Conservation (phyloP, 2,797 vertebrate species). For the Varecia variegata region DNA sequence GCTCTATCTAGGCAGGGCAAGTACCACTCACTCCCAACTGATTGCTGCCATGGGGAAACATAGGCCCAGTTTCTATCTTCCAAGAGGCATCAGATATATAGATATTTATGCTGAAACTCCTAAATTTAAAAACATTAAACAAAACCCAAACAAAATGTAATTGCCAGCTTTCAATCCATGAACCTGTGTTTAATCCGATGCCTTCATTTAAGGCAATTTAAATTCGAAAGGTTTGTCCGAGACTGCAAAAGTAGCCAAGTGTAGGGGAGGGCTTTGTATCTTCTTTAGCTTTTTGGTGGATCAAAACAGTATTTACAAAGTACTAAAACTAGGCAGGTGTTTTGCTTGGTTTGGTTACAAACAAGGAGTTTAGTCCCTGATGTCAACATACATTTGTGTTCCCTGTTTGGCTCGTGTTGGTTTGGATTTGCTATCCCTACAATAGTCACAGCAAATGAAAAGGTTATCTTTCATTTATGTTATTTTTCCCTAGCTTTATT, state of each 20-base stretch:
- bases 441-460: slow-evolving; percentile 2
- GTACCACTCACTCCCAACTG: not conserved
- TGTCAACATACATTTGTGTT: not conserved
- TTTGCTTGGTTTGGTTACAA: slow-evolving; percentile 38
- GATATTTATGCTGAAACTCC: not conserved
- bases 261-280: not conserved
- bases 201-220: slow-evolving; percentile 17
- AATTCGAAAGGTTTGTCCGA: slow-evolving; percentile 21
- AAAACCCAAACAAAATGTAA: slow-evolving; percentile 27
- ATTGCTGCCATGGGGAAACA: not conserved
- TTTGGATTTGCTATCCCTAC: not conserved
- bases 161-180: slow-evolving; percentile 1
- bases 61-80: not conserved
- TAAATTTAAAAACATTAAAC: slow-evolving; percentile 40
- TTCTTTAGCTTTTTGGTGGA: not conserved
- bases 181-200: slow-evolving; percentile 9
- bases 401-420: slow-evolving; percentile 1
- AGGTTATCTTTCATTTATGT: not conserved
- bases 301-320: slow-evolving; percentile 33
- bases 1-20: not conserved
- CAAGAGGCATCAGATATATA: not conserved
- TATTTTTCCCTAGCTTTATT: not conserved
- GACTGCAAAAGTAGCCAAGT: not conserved
- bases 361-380: slow-evolving; percentile 9
- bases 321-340: not conserved